A percentile compares a stretch with the other conserved stretches of the same genome.
Conservation (phyloP, 2,888 invertebrate species). For the Cactoblastis cactorum region DNA sequence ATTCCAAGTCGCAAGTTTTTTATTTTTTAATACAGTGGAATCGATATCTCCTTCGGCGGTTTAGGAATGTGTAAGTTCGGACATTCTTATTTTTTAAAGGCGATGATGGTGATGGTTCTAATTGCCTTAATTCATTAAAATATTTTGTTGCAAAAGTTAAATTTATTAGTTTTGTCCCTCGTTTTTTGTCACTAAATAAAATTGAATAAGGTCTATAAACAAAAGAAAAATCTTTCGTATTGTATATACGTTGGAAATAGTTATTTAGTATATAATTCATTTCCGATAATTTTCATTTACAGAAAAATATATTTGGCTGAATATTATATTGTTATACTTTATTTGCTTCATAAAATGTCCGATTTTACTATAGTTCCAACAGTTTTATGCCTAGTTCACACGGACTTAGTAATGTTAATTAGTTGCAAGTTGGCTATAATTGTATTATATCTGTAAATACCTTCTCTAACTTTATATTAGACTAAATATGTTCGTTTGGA, state of each 20-base stretch:
- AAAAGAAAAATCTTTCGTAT: too few relatives aligned
- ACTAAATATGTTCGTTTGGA: not conserved
- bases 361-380: not conserved
- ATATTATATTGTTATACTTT: not conserved
- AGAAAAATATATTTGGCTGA: not conserved
- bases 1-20: not conserved
- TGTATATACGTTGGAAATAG: too few relatives aligned
- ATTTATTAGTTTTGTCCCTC: too few relatives aligned
- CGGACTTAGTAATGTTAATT: not conserved
- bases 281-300: not conserved
- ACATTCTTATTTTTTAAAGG: not conserved
- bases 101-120: not conserved
- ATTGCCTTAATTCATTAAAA: not conserved
- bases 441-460: too few relatives aligned
- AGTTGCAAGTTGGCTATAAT: not conserved
- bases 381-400: not conserved
- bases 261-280: too few relatives aligned
- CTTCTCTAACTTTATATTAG: not conserved
- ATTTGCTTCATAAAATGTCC: not conserved
- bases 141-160: not conserved
- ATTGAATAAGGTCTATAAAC: too few relatives aligned
- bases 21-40: not conserved
- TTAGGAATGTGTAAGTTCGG: not conserved
- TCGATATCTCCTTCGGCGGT: not conserved
- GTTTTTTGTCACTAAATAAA: too few relatives aligned